Conservation (phyloP, 2,888 invertebrate genomes). For the Stictocephala bisonia region DNA sequence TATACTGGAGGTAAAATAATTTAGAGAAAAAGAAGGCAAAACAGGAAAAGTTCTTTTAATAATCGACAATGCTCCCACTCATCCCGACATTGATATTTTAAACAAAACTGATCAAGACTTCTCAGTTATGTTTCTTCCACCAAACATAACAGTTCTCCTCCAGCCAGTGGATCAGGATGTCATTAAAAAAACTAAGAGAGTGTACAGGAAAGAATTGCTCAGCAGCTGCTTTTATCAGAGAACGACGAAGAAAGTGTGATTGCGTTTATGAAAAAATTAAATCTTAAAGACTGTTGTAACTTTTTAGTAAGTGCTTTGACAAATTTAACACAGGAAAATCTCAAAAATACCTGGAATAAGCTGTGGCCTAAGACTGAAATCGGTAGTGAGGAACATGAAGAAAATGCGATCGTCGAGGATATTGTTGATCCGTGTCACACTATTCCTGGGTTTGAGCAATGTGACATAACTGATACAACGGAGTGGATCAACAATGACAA, state of each 20-base stretch:
- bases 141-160: conserved; percentile 55
- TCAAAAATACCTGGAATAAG: too few species aligned
- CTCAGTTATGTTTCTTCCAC: conserved; percentile 54
- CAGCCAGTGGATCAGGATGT: conserved; percentile 60
- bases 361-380: too few species aligned
- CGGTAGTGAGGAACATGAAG: too few species aligned
- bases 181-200: conserved; percentile 56
- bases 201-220: conserved; percentile 55
- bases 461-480: too few species aligned
- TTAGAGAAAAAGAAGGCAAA: conserved; percentile 10
- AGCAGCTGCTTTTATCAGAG: conserved; percentile 49
- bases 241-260: conserved; percentile 40
- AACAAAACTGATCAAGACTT: conserved; percentile 50
- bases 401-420: too few species aligned
- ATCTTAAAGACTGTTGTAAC: not conserved
- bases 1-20: not conserved
- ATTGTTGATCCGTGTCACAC: too few species aligned
- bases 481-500: too few species aligned
- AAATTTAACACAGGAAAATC: not conserved
- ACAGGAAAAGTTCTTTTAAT: conserved; percentile 49
- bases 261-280: not conserved
- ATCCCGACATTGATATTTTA: conserved; percentile 51
- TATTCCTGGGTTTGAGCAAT: too few species aligned
- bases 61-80: conserved; percentile 52
- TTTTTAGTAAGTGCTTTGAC: not conserved